Evolutionary conservation across 2,888 invertebrate species (phyloP).

Genomic region (Sphaerolaimus hirsutus): DNA sequence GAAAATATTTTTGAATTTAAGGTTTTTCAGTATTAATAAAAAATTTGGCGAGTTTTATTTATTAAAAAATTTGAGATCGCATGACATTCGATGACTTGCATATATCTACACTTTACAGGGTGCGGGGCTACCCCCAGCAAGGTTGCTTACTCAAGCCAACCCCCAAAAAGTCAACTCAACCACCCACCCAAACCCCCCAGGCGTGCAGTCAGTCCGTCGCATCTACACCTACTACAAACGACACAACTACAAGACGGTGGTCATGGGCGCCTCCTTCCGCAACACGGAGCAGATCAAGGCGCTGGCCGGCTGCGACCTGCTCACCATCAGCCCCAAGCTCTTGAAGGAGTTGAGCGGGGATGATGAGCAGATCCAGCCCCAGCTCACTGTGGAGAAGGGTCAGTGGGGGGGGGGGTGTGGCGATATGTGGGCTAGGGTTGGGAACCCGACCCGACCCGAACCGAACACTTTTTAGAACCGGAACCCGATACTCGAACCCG

Average conservation of each 20-base stretch:
- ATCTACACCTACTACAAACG: conserved; percentile 99
- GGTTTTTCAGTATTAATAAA: no score
- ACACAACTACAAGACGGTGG: conserved; percentile 77
- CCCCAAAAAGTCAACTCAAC: background rate
- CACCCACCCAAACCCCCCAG: no score
- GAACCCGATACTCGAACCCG: no score
- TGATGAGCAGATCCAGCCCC: conserved; percentile 32
- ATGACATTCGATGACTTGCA: no score
- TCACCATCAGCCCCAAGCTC: conserved; percentile 77
- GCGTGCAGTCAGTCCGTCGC: conserved; percentile 69
- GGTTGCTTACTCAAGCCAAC: no score
- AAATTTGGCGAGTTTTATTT: no score
- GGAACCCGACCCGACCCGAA: no score
- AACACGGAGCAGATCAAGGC: conserved; percentile 77
- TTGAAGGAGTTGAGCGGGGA: conserved; percentile 60
- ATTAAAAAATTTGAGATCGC: no score
- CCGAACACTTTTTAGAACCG: no score
- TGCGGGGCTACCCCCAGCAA: no score
- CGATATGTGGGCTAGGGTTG: background rate
- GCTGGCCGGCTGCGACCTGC: conserved; percentile 74
- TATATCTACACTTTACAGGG: no score
- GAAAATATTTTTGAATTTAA: background rate
- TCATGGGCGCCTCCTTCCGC: conserved; percentile 98
- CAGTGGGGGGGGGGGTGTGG: conserved; percentile 18
- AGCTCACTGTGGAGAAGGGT: conserved; percentile 27